phyloP scores from a whole-genome alignment of 1,140 invertebrate genomes.

The Lethrus apterus region DNA sequence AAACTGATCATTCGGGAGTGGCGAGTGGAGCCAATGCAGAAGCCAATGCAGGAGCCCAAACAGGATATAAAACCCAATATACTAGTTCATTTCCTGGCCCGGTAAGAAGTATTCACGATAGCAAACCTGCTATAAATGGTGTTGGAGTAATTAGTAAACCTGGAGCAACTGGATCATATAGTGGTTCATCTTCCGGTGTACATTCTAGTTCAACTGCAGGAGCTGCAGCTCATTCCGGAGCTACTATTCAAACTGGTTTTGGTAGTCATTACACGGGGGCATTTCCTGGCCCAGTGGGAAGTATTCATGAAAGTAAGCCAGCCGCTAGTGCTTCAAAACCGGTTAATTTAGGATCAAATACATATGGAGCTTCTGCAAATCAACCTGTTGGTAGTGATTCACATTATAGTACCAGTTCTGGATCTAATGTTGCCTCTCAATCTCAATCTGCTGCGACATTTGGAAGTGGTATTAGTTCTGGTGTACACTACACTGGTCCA shows the following conservation, averaged over 20 bases:
- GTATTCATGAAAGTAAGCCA: not conserved
- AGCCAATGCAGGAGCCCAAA: too few relatives aligned
- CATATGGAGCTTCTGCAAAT: too few relatives aligned
- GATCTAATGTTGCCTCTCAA: too few relatives aligned
- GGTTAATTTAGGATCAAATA: too few relatives aligned
- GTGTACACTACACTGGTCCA: slow-evolving; percentile 13
- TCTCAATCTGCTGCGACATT: too few relatives aligned
- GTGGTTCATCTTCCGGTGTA: not conserved
- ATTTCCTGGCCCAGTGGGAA: slow-evolving; percentile 5
- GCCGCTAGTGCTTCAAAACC: too few relatives aligned
- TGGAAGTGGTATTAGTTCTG: too few relatives aligned
- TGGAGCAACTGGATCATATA: not conserved
- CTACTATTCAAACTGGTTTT: not conserved
- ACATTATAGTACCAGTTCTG: too few relatives aligned
- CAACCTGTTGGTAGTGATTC: too few relatives aligned
- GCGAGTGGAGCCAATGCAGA: too few relatives aligned
- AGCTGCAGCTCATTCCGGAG: not conserved
- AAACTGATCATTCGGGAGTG: too few relatives aligned
- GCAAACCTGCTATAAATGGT: slow-evolving; percentile 14
- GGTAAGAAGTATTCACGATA: slow-evolving; percentile 14
- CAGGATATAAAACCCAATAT: slow-evolving; percentile 6
- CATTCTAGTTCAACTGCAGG: not conserved
- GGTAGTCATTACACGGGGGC: not conserved
- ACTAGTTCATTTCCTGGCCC: slow-evolving; percentile 15
- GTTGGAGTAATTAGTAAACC: too few relatives aligned